phyloP scores from a whole-genome alignment of 2,113 vertebrate genomes.

The Balaeniceps rex region DNA sequence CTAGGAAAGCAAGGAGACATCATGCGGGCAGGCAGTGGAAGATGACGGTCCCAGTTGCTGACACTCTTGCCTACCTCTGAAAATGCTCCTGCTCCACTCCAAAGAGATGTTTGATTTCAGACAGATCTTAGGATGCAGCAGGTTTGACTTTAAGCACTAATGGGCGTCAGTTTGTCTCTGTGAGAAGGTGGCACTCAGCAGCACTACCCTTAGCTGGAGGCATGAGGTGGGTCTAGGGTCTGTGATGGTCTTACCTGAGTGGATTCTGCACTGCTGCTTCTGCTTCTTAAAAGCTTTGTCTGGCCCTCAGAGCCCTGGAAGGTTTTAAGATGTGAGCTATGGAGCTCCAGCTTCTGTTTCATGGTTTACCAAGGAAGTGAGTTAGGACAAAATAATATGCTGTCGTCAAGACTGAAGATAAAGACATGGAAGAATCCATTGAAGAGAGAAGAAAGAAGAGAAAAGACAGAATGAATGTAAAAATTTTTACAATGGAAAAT shows the following conservation, averaged over 20 bases:
- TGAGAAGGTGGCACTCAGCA: not conserved
- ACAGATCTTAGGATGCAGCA: not conserved
- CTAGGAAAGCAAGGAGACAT: not conserved
- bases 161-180: not conserved
- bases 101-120: not conserved
- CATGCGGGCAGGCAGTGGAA: fast-evolving
- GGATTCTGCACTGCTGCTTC: not conserved
- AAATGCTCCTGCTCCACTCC: not conserved
- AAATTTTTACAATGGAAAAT: not conserved
- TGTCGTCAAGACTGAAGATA: not conserved
- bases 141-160: not conserved
- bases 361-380: not conserved
- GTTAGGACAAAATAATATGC: not conserved
- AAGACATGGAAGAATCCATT: not conserved
- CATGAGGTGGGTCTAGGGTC: not conserved
- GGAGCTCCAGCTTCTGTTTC: not conserved
- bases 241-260: not conserved
- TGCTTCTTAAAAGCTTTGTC: not conserved
- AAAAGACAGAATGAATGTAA: not conserved
- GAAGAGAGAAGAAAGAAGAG: not conserved
- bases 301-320: not conserved
- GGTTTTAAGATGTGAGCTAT: not conserved
- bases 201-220: not conserved
- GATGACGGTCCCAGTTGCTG: not conserved
- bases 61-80: not conserved